Evolutionary conservation across 2,113 vertebrate genomes (phyloP).

Genomic region (Ophthalmolycus amberensis): DNA sequence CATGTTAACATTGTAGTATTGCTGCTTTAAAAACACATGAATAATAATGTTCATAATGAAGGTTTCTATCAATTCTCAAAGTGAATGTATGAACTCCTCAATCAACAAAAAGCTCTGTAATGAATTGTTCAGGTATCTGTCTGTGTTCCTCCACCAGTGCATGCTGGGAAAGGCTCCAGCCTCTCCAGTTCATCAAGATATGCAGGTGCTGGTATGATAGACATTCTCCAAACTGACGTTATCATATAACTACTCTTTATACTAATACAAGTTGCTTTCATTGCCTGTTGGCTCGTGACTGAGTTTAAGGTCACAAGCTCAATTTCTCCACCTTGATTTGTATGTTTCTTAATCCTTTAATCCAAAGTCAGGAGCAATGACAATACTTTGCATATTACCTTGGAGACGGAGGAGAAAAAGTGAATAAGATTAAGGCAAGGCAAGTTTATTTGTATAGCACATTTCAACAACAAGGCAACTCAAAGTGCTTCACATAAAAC

Average conservation of each 20-base stretch:
- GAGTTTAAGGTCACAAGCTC: constrained; percentile 21
- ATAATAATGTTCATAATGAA: not conserved
- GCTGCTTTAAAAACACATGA: not conserved
- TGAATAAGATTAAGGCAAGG: not conserved
- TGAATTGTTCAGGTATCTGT: not conserved
- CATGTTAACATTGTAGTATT: not conserved
- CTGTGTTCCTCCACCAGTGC: not conserved
- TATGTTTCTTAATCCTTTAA: constrained; percentile 6
- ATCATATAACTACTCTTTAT: not conserved
- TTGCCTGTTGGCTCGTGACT: not conserved
- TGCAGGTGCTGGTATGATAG: not conserved
- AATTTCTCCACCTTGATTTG: constrained; percentile 32
- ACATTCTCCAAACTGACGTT: not conserved
- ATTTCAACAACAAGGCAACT: no score
- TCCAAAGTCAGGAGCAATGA: not conserved
- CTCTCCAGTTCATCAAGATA: not conserved
- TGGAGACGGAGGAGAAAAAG: not conserved
- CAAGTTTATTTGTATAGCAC: no score
- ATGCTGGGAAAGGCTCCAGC: not conserved
- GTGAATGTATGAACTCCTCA: not conserved
- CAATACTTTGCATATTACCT: constrained; percentile 34
- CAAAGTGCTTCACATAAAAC: no score
- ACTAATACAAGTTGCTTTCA: not conserved
- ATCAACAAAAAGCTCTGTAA: no score
- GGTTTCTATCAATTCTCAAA: not conserved